Evolutionary conservation across 2,797 vertebrate species (phyloP), one percentile per base, ranked within the genome.

Genomic region (Echiichthys vipera): DNA sequence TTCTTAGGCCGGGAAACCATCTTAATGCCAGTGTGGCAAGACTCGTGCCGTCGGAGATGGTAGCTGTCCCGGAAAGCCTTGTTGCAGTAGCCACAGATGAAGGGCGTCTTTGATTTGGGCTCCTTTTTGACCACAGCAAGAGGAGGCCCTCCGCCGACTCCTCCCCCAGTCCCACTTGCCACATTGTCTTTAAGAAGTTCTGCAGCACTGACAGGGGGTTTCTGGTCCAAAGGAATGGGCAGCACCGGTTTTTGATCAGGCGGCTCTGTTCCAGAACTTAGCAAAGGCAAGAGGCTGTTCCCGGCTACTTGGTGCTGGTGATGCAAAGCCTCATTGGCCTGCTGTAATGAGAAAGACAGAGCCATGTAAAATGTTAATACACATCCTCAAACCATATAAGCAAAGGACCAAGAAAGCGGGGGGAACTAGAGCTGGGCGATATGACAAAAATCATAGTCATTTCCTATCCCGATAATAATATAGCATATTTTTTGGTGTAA

Each of bases 51-150:
- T 79, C 98, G 95, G 89, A 99, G 94, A 92, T 99, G 97, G 92
- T 99, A 99, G 93, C 97, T 99, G 94, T 99, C 97, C 81, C 97
- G 96, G 92, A 99, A 99, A 82, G 97, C 97, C 94, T 99, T 99
- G 95, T 95, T 97, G 93, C 98, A 99, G 93, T 98, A 99, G 83
- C 96, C 97, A 76, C 97, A 99, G 89, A 99, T 96, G 90, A 98
- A 99, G 43, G 98, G 97, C 18, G 98, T 99, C 94, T 98, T 98
- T 78, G 96, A 96, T 82, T 99, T 99, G 14, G 94, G 94, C 91
- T 99, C 97, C 88, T 99, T 99, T 94, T 99, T 98, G 87, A 97
- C 94, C 74, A 96, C 93, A 1, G 89, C 86, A 2, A 89, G 18
- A 32, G 68, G 83, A 74, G 75, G 69, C 15, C 81, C 84, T 30